Evolutionary conservation across 2,113 vertebrate genomes (phyloP).

Genomic region (Clupea harengus): DNA sequence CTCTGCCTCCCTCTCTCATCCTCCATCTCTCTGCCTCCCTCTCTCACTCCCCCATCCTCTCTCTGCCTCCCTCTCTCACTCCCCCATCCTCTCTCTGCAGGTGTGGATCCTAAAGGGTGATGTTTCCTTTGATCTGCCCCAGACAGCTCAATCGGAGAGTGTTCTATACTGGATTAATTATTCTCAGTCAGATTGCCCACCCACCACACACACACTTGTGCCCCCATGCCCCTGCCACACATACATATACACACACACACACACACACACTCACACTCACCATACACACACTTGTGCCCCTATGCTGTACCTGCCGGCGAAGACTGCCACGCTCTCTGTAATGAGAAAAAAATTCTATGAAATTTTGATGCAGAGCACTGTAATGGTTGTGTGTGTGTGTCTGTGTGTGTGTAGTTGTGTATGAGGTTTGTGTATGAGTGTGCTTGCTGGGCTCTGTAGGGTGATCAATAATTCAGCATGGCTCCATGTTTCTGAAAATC

Average conservation of each 20-base stretch:
- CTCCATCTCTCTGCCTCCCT: constrained; percentile 14
- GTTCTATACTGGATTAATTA: constrained; percentile 15
- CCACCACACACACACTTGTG: background rate
- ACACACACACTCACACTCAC: too few species aligned
- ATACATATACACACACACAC: too few species aligned
- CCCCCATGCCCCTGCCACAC: too few species aligned
- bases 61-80: background rate
- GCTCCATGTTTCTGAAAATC: constrained; percentile 47
- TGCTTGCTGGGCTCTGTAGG: background rate
- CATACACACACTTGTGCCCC: background rate
- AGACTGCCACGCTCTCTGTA: constrained; percentile 1
- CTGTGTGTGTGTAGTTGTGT: constrained; percentile 8
- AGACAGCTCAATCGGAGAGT: constrained; percentile 35
- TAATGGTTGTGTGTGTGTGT: background rate
- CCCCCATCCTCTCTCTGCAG: constrained; percentile 7
- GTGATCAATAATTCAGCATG: constrained; percentile 24
- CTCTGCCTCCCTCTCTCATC: background rate
- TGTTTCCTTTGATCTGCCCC: constrained; percentile 29
- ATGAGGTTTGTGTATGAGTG: background rate
- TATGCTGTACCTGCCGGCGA: background rate
- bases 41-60: background rate
- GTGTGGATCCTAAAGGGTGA: constrained; percentile 4
- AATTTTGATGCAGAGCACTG: constrained; percentile 34
- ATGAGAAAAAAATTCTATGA: constrained; percentile 25
- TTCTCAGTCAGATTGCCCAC: background rate